Base-by-base conservation (phyloP, 2,888 invertebrate genomes). In the Beris morrisii region DNA sequence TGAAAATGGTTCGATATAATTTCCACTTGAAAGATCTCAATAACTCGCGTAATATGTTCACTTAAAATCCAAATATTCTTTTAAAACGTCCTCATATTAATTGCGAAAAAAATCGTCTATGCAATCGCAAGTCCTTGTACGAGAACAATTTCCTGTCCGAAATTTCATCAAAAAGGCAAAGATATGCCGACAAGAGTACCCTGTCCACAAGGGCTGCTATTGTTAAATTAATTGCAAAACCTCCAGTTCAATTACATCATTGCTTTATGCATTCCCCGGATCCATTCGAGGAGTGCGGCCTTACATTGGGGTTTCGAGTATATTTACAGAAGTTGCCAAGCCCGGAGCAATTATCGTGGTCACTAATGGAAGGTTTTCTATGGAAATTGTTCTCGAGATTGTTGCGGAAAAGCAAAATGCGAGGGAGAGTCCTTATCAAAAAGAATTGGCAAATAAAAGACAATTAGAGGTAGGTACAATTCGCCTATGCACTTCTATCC, bases 171-270 rank as follows among this genome's bases (percentile, higher is more conserved):
- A 30, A n/a, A 30, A 53, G 31, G 31, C 53, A 53, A 28, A 53
- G 5, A 53, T 30, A 53, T 31, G 5, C 31, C 53, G n/a, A 30
- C n/a, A n/a, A 31, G 15, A 28, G 11, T 9, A n/a, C 28, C 30
- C 22, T 7, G n/a, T 31, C 53, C 45, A 12, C 65, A 57, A 65
- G 66, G 64, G 63, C 66, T 45, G 66, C 67, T 67, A 70, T 71
- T 71, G 71, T 69, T 69, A 71, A 71, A 71, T 71, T 72, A 72
- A 72, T 72, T 72, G 72, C 71, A 58, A 71, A 71, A 70, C 71
- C 70, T 70, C 22, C 70, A 67, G 70, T 69, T 71, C 67, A 69
- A 64, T 65, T 68, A 50, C 53, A 32, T 11, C 31, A 22, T 45
- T 11, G 22, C 46, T 45, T 58, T 46, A 13, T 58, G 22, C 30